Base-by-base conservation (phyloP, 2,888 invertebrate genomes). In the Balanococcus diminutus region DNA sequence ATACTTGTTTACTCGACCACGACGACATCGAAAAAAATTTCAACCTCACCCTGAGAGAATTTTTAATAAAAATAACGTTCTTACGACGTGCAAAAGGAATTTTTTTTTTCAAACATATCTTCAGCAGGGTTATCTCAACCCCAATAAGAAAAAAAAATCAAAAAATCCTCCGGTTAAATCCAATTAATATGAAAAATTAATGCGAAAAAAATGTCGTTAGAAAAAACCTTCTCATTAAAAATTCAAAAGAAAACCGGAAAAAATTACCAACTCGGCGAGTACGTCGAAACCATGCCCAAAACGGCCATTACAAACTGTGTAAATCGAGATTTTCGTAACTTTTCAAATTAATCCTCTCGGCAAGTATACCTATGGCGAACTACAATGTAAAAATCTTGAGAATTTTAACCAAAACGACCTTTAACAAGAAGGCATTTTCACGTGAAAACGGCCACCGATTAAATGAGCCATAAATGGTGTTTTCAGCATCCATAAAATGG, bases 391-490 rank as follows among this genome's bases (percentile, higher is more conserved):
- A 22, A 61, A 61, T 61, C 25, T 61, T 25, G 61, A 61, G 25
- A 61, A 25, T 61, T 61, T 61, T 25, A 61, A 25, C 61, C 61
- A 61, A 61, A 25, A 61, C 25, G 61, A 61, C 61, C 61, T 61
- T 61, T 61, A 61, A 61, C 61, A 61, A 61, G 61, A 25, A 61
- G 61, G 25, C 25, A 61, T 61, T 61, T 61, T 61, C 61, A 19
- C 61, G 11, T 25, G 61, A 61, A 61, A 61, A 61, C 61, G 61
- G 61, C 61, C 61, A 61, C 61, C 61, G 22, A 22, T 61, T 61
- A 25, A 61, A 61, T 61, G 61, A 61, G 61, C 61, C 61, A 25
- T 61, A 61, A 61, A 61, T 61, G 61, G 61, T 61, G 61, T 61
- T 61, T 11, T 22, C 61, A 61, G 61, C 25, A 25, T 61, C 61